Evolutionary conservation across 1,140 invertebrate species (phyloP), one percentile per base, ranked within the genome.

Genomic region (Drosophila nigromelanica): DNA sequence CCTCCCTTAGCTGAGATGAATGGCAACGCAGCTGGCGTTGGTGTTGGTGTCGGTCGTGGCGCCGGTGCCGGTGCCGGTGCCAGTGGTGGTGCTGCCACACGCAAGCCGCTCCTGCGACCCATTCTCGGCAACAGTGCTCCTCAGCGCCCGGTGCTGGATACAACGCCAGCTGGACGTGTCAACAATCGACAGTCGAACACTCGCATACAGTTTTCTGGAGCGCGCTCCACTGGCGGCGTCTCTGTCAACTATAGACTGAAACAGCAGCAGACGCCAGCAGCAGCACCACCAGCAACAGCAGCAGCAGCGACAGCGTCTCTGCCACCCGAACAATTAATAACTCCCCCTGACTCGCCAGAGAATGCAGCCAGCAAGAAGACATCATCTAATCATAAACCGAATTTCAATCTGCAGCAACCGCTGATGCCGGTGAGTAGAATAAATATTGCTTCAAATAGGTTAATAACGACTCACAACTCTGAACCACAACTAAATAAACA

Each of bases 241-340:
- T 87, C 82, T 12, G 82, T 87, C 0, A 87, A 89, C 40, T 70
- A 87, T 64, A 68, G 82, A 76, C 62, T 87, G 35, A 87, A 82
- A 45, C 52, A 62, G 12, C 66, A 74, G 21, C 72, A 63, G 7
- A 21, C 7, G 47, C 33, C 47, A 54, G 21, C 63, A 35, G 24
- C 18, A 59, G 5, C 47, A 11, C 39, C 18, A 18, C 0, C 54
- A 39, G 10, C 37, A 14, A 15, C 35, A 40, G 3, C 14, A 37
- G 5, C 42, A 21, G 12, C 35, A 39, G 30, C 14, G 37, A 2
- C 56, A 14, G 58, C 74, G 27, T 1, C 24, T 50, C 35, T 55
- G 14, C 6, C 30, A 4, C 27, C 45, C 5, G 18, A 3, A 3
- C 5, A 47, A 4, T 48, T 67, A 1, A 67, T 82, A 2, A 89